Evolutionary conservation across 2,888 invertebrate genomes (phyloP).

Genomic region (Drosophila emarginata): DNA sequence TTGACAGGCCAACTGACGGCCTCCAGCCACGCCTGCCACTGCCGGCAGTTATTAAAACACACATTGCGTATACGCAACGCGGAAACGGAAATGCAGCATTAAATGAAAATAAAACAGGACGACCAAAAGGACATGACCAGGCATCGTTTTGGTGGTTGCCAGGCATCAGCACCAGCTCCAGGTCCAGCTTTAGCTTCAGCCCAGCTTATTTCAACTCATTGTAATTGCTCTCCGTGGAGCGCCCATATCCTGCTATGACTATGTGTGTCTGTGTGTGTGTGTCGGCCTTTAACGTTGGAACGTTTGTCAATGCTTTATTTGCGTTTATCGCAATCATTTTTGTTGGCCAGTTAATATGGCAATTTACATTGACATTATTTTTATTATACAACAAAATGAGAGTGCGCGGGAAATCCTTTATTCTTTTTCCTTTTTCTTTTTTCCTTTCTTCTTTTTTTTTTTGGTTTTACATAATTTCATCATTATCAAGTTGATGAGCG

Average conservation of each 20-base stretch:
- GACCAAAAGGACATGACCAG: conserved; percentile 9
- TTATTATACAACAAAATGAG: conserved; percentile 45
- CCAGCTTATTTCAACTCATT: conserved; percentile 42
- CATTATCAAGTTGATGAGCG: conserved; percentile 40
- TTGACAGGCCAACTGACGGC: conserved; percentile 67
- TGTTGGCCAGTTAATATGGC: conserved; percentile 65
- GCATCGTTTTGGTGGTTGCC: conserved; percentile 23
- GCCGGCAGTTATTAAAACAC: conserved; percentile 67
- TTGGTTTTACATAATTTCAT: conserved; percentile 19
- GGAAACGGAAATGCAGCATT: conserved; percentile 67
- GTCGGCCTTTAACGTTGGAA: conserved; percentile 13
- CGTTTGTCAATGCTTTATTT: conserved; percentile 64
- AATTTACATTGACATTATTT: conserved; percentile 73
- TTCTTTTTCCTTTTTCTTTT: not conserved
- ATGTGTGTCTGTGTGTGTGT: not conserved
- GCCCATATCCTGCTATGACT: conserved; percentile 3
- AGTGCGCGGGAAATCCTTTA: conserved; percentile 35
- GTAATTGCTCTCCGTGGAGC: conserved; percentile 70
- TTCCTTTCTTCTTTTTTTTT: not conserved
- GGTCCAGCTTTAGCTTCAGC: not conserved
- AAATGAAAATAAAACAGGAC: conserved; percentile 60
- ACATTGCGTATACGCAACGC: conserved; percentile 61
- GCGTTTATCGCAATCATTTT: conserved; percentile 64
- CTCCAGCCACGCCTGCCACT: conserved; percentile 24
- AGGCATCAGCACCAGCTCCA: conserved; percentile 30